Percentiles rank a stretch among this genome's conserved stretches.
phyloP scores from a whole-genome alignment of 2,113 vertebrate species.

The Tor tambroides region DNA sequence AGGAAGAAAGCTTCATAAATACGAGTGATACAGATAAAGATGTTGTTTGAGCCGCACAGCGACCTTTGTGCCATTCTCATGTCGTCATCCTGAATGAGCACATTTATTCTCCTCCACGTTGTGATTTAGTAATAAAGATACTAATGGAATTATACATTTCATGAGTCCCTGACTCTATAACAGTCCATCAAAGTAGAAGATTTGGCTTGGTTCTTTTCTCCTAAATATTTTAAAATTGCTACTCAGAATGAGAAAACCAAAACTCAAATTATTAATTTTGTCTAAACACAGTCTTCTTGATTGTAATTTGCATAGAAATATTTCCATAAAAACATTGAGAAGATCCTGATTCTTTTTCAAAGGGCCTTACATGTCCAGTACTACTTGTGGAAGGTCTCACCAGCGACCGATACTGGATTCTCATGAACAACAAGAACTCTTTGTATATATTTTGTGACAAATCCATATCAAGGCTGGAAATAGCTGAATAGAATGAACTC shows the following conservation, averaged over 20 bases:
- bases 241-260: slow-evolving; percentile 9
- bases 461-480: background rate
- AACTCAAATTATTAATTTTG: background rate
- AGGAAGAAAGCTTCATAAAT: slow-evolving; percentile 13
- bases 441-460: background rate
- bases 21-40: background rate
- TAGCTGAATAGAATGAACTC: background rate
- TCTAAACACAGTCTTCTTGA: slow-evolving; percentile 33
- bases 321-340: slow-evolving; percentile 26
- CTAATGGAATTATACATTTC: background rate
- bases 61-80: slow-evolving; percentile 22
- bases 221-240: background rate
- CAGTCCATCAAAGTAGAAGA: background rate
- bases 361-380: slow-evolving; percentile 7
- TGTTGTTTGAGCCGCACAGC: slow-evolving; percentile 17
- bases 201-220: slow-evolving; percentile 35
- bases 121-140: background rate
- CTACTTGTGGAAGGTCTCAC: slow-evolving; percentile 28
- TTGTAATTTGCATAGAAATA: slow-evolving; percentile 54
- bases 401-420: slow-evolving; percentile 30
- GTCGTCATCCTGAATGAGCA: slow-evolving; percentile 6
- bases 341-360: slow-evolving; percentile 42
- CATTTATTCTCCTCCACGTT: slow-evolving; percentile 1
- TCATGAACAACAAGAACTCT: background rate
- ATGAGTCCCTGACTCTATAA: background rate